A percentile compares a stretch with the other conserved stretches of the same genome.
These are phyloP conservation scores for Myiozetetes cayanensis DNA, from an alignment of 2,113 vertebrate genomes.

Conservation along the genomic window DNA sequence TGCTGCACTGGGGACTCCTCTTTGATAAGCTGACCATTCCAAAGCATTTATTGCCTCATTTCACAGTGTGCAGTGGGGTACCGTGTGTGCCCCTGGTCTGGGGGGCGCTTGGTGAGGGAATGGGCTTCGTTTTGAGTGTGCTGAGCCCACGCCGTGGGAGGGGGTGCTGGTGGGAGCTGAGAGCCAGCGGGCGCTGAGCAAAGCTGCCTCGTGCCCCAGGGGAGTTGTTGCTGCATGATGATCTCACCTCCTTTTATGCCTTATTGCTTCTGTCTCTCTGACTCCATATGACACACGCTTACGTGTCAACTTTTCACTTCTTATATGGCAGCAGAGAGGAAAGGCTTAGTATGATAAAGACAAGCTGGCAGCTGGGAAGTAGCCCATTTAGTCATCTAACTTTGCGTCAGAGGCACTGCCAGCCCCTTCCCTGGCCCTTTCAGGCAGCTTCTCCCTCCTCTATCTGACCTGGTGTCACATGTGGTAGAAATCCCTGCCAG, in stretches of 20 bases:
- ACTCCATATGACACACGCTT: constrained; percentile 39
- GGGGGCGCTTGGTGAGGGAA: not conserved
- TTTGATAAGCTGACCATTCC: not conserved
- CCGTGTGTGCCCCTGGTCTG: not conserved
- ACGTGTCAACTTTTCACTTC: constrained; percentile 51
- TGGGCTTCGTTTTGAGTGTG: not conserved
- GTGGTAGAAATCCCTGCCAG: not conserved
- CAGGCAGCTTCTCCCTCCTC: not conserved
- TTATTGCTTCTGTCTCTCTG: constrained; percentile 65
- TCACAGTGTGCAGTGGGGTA: accelerated
- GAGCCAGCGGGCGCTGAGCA: not conserved
- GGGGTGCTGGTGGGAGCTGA: not conserved
- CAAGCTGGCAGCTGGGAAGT: constrained; percentile 25
- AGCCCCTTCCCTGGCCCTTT: not conserved
- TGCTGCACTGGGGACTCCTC: not conserved
- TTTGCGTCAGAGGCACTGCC: constrained; percentile 2
- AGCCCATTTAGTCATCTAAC: constrained; percentile 47
- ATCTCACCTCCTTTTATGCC: constrained; percentile 65
- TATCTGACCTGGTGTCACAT: not conserved
- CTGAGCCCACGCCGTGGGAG: accelerated
- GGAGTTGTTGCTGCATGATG: constrained; percentile 4
- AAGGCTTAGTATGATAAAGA: constrained; percentile 7
- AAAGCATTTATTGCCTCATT: not conserved
- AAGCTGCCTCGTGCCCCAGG: not conserved
- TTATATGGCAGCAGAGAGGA: constrained; percentile 13